phyloP scores from a whole-genome alignment of 2,113 vertebrate species.

The Aptenodytes forsteri region DNA sequence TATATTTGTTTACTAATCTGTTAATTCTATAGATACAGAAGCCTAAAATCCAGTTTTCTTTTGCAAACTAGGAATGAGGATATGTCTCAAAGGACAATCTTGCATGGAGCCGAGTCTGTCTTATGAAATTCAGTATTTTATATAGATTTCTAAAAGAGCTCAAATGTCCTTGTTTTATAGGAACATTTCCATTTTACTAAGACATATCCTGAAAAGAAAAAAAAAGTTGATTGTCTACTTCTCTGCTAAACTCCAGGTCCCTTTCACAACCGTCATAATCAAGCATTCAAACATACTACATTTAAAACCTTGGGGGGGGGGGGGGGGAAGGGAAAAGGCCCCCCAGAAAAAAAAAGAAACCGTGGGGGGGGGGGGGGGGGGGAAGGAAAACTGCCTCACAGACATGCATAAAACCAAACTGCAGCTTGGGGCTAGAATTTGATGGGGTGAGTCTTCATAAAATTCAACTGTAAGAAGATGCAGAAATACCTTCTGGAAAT shows the following conservation, averaged over 20 bases:
- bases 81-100: not conserved
- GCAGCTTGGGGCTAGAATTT: not conserved
- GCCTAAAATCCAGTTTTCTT: not conserved
- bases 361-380: too few species aligned
- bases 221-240: not conserved
- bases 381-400: not conserved
- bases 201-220: not conserved
- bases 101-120: not conserved
- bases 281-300: not conserved
- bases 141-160: not conserved
- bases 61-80: not conserved
- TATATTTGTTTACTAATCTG: not conserved
- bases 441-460: not conserved
- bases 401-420: not conserved
- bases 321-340: too few species aligned
- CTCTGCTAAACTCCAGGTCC: not conserved
- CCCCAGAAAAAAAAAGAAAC: too few species aligned
- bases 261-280: not conserved
- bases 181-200: not conserved
- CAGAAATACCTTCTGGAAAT: constrained; percentile 17
- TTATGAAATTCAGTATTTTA: not conserved
- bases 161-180: not conserved
- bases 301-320: not conserved
- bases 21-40: not conserved
- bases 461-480: not conserved